These are phyloP conservation scores for Rhinogobio ventralis DNA, from an alignment of 2,797 vertebrate species.

Conservation along the genomic window DNA sequence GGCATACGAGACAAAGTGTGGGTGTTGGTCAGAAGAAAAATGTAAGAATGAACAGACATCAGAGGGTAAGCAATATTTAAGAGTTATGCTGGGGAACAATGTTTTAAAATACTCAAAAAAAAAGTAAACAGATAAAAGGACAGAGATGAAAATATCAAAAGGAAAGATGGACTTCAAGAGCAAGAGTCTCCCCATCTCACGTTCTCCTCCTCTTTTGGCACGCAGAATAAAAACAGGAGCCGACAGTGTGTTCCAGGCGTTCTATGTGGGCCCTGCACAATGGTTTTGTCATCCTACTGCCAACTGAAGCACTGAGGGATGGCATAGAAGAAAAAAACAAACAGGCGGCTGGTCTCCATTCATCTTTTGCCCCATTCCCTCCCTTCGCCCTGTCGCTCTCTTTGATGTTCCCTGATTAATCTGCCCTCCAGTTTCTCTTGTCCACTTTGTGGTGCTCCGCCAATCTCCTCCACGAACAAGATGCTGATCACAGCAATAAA, in stretches of 20 bases:
- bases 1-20: not conserved
- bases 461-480: constrained; percentile 31
- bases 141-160: constrained; percentile 5
- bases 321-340: constrained; percentile 68
- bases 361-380: constrained; percentile 66
- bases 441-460: constrained; percentile 40
- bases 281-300: constrained; percentile 73
- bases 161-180: constrained; percentile 12
- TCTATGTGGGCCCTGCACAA: constrained; percentile 71
- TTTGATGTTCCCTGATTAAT: constrained; percentile 81
- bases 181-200: constrained; percentile 31
- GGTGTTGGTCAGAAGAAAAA: not conserved
- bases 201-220: constrained; percentile 54
- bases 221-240: constrained; percentile 49
- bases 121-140: constrained; percentile 20
- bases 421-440: constrained; percentile 64
- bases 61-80: not conserved
- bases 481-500: constrained; percentile 41
- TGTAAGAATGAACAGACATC: not conserved
- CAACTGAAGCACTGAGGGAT: constrained; percentile 70
- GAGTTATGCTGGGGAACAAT: not conserved
- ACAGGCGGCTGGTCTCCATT: constrained; percentile 74
- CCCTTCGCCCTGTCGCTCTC: constrained; percentile 58
- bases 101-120: not conserved
- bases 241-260: constrained; percentile 63